Evolutionary conservation across 2,113 vertebrate genomes (phyloP).

Genomic region (Sclerurus mexicanus): DNA sequence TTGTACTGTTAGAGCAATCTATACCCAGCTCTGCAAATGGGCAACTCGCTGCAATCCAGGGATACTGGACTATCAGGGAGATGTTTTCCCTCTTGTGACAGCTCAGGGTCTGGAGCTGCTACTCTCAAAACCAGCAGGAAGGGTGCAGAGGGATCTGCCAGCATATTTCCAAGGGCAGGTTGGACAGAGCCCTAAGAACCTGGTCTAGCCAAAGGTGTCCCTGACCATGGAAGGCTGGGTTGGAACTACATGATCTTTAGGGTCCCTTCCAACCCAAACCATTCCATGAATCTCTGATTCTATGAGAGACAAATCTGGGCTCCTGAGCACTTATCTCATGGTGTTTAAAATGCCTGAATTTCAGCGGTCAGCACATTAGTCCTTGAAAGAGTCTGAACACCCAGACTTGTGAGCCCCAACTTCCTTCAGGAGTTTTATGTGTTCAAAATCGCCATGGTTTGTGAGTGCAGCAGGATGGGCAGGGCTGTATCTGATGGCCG

Average conservation of each 20-base stretch:
- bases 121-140: background rate
- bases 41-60: accelerated
- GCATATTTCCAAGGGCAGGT: background rate
- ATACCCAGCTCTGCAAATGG: background rate
- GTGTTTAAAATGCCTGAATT: background rate
- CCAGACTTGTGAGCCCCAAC: background rate
- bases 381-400: background rate
- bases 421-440: background rate
- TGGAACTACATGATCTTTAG: background rate
- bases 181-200: background rate
- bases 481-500: accelerated
- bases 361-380: background rate
- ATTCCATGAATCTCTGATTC: background rate
- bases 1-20: accelerated
- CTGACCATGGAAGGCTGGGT: background rate
- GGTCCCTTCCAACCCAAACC: background rate
- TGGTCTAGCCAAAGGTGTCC: background rate
- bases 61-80: background rate
- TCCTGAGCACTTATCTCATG: accelerated
- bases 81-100: background rate
- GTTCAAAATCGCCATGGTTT: accelerated
- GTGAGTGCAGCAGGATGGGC: background rate
- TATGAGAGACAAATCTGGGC: accelerated
- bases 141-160: background rate
- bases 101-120: background rate